Conservation (phyloP, 2,113 vertebrate species). For the Poeciliopsis retropinna region DNA sequence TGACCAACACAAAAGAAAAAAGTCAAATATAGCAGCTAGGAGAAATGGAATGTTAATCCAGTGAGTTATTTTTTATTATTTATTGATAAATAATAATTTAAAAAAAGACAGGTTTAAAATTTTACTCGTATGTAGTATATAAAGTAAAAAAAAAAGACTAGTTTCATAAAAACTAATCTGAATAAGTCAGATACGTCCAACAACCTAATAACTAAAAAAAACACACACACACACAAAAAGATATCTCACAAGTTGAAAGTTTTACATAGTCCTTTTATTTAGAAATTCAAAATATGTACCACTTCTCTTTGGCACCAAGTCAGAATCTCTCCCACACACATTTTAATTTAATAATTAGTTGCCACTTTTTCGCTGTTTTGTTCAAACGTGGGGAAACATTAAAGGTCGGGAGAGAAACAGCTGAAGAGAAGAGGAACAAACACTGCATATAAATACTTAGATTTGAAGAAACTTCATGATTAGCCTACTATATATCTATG, state of each 20-base stretch:
- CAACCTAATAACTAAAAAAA: too few species aligned
- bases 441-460: background rate
- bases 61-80: too few species aligned
- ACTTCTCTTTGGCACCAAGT: slow-evolving; percentile 58
- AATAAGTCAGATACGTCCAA: too few species aligned
- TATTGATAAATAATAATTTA: too few species aligned
- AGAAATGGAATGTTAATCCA: too few species aligned
- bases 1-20: background rate
- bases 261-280: slow-evolving; percentile 45
- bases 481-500: background rate
- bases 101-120: too few species aligned
- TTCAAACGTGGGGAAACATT: background rate
- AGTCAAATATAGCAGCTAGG: background rate
- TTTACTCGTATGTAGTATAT: too few species aligned
- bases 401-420: background rate
- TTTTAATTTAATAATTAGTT: slow-evolving; percentile 10
- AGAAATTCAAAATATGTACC: slow-evolving; percentile 47
- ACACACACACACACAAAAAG: too few species aligned
- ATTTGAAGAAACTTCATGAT: background rate
- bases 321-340: background rate
- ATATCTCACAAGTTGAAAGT: background rate
- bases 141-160: too few species aligned
- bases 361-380: background rate
- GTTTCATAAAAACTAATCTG: too few species aligned
- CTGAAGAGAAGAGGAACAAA: background rate